These are phyloP conservation scores for Trichoplusia ni DNA, from an alignment of 1,140 invertebrate genomes.

Conservation along the genomic window DNA sequence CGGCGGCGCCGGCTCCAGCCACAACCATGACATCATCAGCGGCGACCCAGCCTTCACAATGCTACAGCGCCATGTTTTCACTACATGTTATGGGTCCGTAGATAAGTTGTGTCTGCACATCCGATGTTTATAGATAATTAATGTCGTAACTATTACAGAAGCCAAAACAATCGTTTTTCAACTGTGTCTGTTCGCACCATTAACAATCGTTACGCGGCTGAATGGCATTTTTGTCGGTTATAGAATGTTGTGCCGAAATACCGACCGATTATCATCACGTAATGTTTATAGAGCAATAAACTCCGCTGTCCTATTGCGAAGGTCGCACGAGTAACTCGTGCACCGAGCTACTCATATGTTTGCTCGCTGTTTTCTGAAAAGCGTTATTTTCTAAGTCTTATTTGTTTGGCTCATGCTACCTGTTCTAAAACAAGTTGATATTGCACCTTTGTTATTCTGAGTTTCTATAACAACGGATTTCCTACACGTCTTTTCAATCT, in stretches of 20 bases:
- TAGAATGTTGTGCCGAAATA: conserved; percentile 12
- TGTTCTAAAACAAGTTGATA: conserved; percentile 24
- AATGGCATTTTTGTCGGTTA: conserved; percentile 18
- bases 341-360: conserved; percentile 12
- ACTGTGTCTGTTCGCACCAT: neutral
- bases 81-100: neutral
- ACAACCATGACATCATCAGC: conserved; percentile 23
- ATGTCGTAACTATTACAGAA: conserved; percentile 2
- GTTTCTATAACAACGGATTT: conserved; percentile 25
- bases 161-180: conserved; percentile 2
- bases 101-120: neutral
- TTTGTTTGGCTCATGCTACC: conserved; percentile 19
- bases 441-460: conserved; percentile 29
- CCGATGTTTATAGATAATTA: neutral
- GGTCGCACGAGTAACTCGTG: conserved; percentile 1
- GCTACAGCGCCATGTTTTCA: conserved; percentile 8
- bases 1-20: neutral
- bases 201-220: neutral
- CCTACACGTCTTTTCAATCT: conserved; percentile 30
- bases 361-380: conserved; percentile 13
- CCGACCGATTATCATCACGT: conserved; percentile 18
- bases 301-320: conserved; percentile 4
- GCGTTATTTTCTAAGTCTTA: conserved; percentile 12
- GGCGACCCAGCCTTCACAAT: conserved; percentile 17
- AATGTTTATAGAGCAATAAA: conserved; percentile 16